These are phyloP conservation scores for Ephestia elutella DNA, from an alignment of 1,140 invertebrate species.

Conservation along the genomic window DNA sequence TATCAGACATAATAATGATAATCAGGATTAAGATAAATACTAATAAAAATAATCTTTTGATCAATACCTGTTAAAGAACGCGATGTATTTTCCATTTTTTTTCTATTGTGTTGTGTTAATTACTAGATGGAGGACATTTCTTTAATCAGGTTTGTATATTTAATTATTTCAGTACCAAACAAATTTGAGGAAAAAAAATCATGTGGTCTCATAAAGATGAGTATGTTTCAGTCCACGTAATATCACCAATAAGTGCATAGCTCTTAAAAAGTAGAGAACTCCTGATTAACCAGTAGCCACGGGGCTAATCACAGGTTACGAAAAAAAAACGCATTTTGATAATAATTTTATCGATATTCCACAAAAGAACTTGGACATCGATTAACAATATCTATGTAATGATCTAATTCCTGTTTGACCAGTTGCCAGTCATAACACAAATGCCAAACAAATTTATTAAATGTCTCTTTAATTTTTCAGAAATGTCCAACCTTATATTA, in stretches of 20 bases:
- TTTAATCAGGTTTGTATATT: constrained; percentile 7
- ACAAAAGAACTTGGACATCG: no score
- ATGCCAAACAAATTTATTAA: no score
- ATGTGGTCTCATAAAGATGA: neutral
- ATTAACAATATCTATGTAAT: no score
- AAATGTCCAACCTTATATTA: constrained; percentile 38
- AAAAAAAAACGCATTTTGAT: no score
- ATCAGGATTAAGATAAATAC: neutral
- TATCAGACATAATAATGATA: constrained; percentile 3
- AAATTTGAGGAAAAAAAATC: neutral
- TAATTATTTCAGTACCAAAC: neutral
- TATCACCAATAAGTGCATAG: no score
- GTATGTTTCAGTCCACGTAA: no score
- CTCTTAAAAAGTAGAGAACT: no score
- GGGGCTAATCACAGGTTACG: no score
- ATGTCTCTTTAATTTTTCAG: constrained; percentile 29
- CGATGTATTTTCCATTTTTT: neutral
- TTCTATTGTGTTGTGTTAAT: neutral
- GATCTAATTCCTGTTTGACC: no score
- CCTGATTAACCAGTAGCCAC: no score
- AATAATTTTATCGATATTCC: no score
- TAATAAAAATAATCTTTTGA: neutral
- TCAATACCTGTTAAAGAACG: neutral
- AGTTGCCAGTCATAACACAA: no score
- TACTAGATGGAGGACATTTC: neutral